A percentile compares a stretch with the other conserved stretches of the same genome.
phyloP scores from a whole-genome alignment of 2,888 invertebrate genomes.

The Tinea pellionella region DNA sequence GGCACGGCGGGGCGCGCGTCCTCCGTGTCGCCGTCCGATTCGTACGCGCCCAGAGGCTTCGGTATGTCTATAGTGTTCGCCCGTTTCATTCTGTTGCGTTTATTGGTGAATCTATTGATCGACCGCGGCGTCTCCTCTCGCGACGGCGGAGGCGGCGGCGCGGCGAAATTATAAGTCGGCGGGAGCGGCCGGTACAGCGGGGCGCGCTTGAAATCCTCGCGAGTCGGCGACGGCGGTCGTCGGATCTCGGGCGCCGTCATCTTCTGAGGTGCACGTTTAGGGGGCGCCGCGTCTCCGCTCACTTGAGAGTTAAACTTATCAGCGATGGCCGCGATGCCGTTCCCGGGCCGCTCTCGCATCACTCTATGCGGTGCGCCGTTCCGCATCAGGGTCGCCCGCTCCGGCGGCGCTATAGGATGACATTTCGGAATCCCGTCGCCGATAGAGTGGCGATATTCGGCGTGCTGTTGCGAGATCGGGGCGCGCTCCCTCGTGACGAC shows the following conservation, averaged over 20 bases:
- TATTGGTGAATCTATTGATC: constrained; percentile 64
- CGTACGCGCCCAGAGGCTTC: constrained; percentile 72
- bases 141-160: constrained; percentile 32
- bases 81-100: constrained; percentile 84
- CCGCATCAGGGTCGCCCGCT: too few species aligned
- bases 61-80: constrained; percentile 92
- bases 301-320: constrained; percentile 47
- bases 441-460: constrained; percentile 53
- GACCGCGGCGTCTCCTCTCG: constrained; percentile 46
- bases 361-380: constrained; percentile 20
- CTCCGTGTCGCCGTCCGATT: constrained; percentile 59
- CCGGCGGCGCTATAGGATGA: constrained; percentile 20
- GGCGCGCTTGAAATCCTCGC: constrained; percentile 34
- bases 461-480: constrained; percentile 26
- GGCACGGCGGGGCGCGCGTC: constrained; percentile 66
- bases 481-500: background rate
- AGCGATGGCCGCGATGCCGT: constrained; percentile 52
- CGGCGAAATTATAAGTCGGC: constrained; percentile 55
- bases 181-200: constrained; percentile 49
- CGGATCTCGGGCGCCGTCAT: constrained; percentile 18
- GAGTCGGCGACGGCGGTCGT: constrained; percentile 24
- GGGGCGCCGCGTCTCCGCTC: constrained; percentile 29
- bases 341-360: constrained; percentile 22
- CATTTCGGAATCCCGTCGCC: constrained; percentile 28
- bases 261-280: constrained; percentile 21